phyloP scores from a whole-genome alignment of 2,797 vertebrate genomes.

The Adrianichthys oophorus region DNA sequence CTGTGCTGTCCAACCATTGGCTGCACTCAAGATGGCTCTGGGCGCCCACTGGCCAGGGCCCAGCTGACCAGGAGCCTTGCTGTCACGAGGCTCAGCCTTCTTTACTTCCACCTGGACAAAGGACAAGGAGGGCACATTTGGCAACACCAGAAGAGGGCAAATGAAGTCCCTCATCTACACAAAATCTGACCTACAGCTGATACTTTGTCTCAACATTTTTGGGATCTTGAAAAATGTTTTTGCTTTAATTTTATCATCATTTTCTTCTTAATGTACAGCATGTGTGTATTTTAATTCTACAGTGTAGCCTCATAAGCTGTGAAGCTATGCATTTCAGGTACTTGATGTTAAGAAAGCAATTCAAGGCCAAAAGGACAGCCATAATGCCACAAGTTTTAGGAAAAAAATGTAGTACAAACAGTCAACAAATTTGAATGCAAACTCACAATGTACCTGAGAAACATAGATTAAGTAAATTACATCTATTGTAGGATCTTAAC shows the following conservation, averaged over 20 bases:
- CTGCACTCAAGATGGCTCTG: conserved; percentile 91
- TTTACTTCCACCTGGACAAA: conserved; percentile 99
- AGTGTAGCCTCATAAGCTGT: conserved; percentile 56
- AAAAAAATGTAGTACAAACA: too few species aligned
- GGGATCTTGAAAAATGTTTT: conserved; percentile 70
- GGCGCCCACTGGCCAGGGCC: conserved; percentile 93
- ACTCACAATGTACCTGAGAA: conserved; percentile 87
- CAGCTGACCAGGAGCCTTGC: conserved; percentile 93
- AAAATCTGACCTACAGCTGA: conserved; percentile 78
- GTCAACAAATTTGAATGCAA: too few species aligned
- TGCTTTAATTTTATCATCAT: conserved; percentile 81
- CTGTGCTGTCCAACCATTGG: conserved; percentile 98
- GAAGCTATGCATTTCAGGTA: conserved; percentile 95
- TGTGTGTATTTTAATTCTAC: conserved; percentile 51
- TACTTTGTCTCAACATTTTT: conserved; percentile 80
- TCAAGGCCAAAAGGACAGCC: conserved; percentile 6
- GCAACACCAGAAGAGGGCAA: conserved; percentile 53
- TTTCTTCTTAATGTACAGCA: conserved; percentile 64
- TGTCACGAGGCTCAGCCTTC: conserved; percentile 96
- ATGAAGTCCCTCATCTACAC: conserved; percentile 75
- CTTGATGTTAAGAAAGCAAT: conserved; percentile 38
- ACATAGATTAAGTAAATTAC: conserved; percentile 83
- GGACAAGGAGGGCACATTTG: conserved; percentile 79
- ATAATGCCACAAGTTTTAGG: too few species aligned
- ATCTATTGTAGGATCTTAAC: conserved; percentile 95